Evolutionary conservation across 2,797 vertebrate genomes (phyloP), one percentile per base, ranked within the genome.

Genomic region (Nyctibius grandis): DNA sequence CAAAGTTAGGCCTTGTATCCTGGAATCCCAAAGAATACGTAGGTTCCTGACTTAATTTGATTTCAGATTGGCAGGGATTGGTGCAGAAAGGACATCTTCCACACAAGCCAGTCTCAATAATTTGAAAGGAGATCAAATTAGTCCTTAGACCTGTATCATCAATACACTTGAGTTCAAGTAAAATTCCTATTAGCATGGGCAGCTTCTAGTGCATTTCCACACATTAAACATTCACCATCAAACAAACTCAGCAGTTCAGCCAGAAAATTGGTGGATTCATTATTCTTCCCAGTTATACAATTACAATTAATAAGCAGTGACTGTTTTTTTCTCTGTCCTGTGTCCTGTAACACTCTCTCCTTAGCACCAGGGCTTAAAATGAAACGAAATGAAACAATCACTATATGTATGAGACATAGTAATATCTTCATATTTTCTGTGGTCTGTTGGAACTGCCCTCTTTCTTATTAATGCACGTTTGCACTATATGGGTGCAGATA

Each of bases 221-320:
- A 67, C 12, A 51, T n/a, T 80, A 83, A 94, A 88, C 42, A 84
- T 54, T 94, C 85, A 31, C 51, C 69, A 74, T 74, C 63, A 90
- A 88, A 50, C 67, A 72, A 91, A 74, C 45, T 69, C 76, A 75
- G 48, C 80, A 88, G 48, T 88, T 92, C 79, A 92, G 80, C 20
- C 57, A 59, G 68, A 70, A 95, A 96, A 96, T 87, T 80, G 80
- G n/a, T 26, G 73, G 65, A 61, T 81, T 93, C 68, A 64, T 91
- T 81, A 56, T 50, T 80, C 33, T 67, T 95, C 87, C 64, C 59
- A 90, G 56, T 84, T 94, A n/a, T 33, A 88, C 44, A 94, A 89
- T 76, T 28, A 67, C 72, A 86, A 36, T 79, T 88, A 95, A 89
- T 82, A 77, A 90, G 22, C 22, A 88, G 50, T 75, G 77, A 94